Evolutionary conservation across 2,113 vertebrate species (phyloP).

Genomic region (Camelus bactrianus): DNA sequence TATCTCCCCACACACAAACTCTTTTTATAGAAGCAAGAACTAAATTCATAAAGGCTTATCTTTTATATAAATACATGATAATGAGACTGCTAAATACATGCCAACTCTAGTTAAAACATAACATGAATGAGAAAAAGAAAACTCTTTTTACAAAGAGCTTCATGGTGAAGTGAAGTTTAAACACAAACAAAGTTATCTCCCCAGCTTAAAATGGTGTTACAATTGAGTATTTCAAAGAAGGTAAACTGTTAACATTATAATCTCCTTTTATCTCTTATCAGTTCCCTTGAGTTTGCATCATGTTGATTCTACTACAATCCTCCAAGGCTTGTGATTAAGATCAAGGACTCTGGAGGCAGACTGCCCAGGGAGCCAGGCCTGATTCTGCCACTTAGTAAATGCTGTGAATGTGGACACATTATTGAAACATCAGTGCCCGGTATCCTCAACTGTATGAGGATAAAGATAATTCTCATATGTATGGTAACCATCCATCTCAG

Average conservation of each 20-base stretch:
- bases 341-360: neutral
- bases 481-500: neutral
- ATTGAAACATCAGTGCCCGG: neutral
- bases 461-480: neutral
- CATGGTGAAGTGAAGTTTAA: constrained; percentile 79
- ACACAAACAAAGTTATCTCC: constrained; percentile 74
- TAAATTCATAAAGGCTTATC: constrained; percentile 25
- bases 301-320: neutral
- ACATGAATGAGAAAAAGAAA: constrained; percentile 72
- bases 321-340: neutral
- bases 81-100: constrained; percentile 63
- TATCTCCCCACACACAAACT: neutral
- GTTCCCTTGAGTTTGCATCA: neutral
- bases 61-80: constrained; percentile 65
- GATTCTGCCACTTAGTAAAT: neutral
- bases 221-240: constrained; percentile 46
- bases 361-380: neutral
- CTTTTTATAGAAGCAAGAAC: constrained; percentile 54
- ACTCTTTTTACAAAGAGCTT: constrained; percentile 80
- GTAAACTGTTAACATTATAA: neutral
- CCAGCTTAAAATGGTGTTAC: constrained; percentile 70
- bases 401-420: neutral
- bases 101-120: constrained; percentile 77
- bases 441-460: neutral
- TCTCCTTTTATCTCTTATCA: neutral